Evolutionary conservation across 2,888 invertebrate species (phyloP).

Genomic region (Caenorhabditis imperialis): DNA sequence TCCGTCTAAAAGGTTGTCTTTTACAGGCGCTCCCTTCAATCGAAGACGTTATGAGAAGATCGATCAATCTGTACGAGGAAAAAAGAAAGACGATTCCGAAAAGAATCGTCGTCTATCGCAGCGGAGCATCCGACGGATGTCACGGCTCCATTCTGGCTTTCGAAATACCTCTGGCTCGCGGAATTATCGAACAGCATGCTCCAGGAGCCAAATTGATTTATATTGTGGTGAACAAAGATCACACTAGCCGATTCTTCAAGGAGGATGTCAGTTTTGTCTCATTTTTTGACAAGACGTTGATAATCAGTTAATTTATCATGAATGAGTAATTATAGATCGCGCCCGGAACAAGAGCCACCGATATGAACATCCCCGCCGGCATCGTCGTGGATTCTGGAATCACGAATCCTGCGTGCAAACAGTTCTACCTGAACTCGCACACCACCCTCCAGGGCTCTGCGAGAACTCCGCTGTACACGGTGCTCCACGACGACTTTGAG

Average conservation of each 20-base stretch:
- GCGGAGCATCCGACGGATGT: conserved; percentile 63
- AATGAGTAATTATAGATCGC: no score
- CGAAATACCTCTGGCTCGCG: conserved; percentile 65
- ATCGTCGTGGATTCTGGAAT: conserved; percentile 65
- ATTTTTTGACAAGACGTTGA: no score
- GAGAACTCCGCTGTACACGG: conserved; percentile 71
- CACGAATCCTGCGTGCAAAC: conserved; percentile 63
- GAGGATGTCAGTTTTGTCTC: no score
- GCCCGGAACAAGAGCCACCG: conserved; percentile 28
- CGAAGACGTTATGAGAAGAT: conserved; percentile 24
- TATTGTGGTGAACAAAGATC: conserved; percentile 67
- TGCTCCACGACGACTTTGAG: conserved; percentile 65
- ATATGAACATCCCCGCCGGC: conserved; percentile 70
- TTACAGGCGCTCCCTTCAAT: conserved; percentile 20
- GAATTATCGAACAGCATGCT: conserved; percentile 23
- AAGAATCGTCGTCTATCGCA: conserved; percentile 64
- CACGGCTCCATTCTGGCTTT: conserved; percentile 57
- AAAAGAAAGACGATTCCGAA: conserved; percentile 21
- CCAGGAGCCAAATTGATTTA: conserved; percentile 49
- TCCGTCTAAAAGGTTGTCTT: no score
- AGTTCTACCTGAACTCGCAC: conserved; percentile 74
- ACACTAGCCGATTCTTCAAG: conserved; percentile 63
- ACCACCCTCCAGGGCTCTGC: conserved; percentile 74
- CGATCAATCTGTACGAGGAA: conserved; percentile 1
- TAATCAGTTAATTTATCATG: no score